A percentile compares a stretch with the other conserved stretches of the same genome.
Evolutionary conservation across 2,113 vertebrate genomes (phyloP).

Genomic region (Triplophysa dalaica): DNA sequence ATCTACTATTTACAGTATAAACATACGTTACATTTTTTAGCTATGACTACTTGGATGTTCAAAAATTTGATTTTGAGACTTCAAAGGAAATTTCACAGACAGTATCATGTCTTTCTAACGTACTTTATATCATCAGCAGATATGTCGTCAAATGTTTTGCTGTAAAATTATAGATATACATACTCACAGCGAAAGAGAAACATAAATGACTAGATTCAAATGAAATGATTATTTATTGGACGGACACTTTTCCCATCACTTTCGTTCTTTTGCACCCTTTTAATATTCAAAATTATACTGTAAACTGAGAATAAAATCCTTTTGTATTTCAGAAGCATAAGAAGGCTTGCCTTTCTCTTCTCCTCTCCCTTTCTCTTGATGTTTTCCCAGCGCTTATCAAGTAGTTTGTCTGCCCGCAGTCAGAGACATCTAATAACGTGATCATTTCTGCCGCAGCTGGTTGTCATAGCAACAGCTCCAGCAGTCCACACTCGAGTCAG

Average conservation of each 20-base stretch:
- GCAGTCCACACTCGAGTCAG: conserved; percentile 44
- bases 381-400: conserved; percentile 59
- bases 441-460: conserved; percentile 77
- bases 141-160: too few species aligned
- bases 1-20: too few species aligned
- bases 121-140: too few species aligned
- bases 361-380: conserved; percentile 21
- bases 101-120: too few species aligned
- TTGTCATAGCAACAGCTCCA: conserved; percentile 66
- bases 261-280: conserved; percentile 41
- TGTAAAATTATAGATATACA: too few species aligned
- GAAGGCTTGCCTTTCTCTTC: conserved; percentile 36
- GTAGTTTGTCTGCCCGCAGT: conserved; percentile 66
- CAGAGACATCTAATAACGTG: conserved; percentile 79
- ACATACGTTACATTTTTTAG: too few species aligned
- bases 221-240: neutral
- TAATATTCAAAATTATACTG: conserved; percentile 57
- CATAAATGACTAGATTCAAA: neutral
- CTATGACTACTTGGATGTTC: too few species aligned
- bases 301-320: conserved; percentile 53
- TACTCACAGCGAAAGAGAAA: neutral
- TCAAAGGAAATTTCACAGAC: too few species aligned
- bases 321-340: conserved; percentile 26
- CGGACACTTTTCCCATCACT: conserved; percentile 42
- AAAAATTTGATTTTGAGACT: too few species aligned